phyloP scores from a whole-genome alignment of 2,113 vertebrate species.

The Channa maculata region DNA sequence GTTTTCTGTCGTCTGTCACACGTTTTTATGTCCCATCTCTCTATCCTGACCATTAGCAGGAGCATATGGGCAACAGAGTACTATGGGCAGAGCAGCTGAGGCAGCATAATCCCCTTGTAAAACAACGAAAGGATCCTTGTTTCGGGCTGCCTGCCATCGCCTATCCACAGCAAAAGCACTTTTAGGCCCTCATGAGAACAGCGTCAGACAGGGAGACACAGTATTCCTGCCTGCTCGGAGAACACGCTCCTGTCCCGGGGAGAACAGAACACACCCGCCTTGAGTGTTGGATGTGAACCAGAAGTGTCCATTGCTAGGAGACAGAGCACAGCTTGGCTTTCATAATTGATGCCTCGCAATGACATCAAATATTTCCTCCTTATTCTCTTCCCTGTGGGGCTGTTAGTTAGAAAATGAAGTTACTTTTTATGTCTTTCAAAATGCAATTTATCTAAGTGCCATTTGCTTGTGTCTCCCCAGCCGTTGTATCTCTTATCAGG shows the following conservation, averaged over 20 bases:
- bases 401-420: conserved; percentile 53
- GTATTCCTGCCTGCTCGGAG: conserved; percentile 38
- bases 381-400: conserved; percentile 17
- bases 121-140: conserved; percentile 57
- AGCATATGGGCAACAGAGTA: conserved; percentile 65
- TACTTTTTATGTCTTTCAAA: conserved; percentile 46
- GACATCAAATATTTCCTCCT: conserved; percentile 35
- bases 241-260: conserved; percentile 22
- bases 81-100: conserved; percentile 59
- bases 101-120: conserved; percentile 75
- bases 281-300: conserved; percentile 42
- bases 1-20: background rate
- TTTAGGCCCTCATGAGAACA: conserved; percentile 27
- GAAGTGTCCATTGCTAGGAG: conserved; percentile 26
- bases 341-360: conserved; percentile 48
- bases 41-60: conserved; percentile 28
- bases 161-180: conserved; percentile 23
- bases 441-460: conserved; percentile 45
- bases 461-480: conserved; percentile 21
- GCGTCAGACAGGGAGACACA: conserved; percentile 26
- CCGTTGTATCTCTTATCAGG: conserved; percentile 13
- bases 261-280: conserved; percentile 14
- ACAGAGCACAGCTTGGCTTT: conserved; percentile 48
- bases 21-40: conserved; percentile 26
- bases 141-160: conserved; percentile 48